A percentile compares a stretch with the other conserved stretches of the same genome.
phyloP scores from a whole-genome alignment of 1,140 invertebrate genomes.

The Oryctes rhinoceros region DNA sequence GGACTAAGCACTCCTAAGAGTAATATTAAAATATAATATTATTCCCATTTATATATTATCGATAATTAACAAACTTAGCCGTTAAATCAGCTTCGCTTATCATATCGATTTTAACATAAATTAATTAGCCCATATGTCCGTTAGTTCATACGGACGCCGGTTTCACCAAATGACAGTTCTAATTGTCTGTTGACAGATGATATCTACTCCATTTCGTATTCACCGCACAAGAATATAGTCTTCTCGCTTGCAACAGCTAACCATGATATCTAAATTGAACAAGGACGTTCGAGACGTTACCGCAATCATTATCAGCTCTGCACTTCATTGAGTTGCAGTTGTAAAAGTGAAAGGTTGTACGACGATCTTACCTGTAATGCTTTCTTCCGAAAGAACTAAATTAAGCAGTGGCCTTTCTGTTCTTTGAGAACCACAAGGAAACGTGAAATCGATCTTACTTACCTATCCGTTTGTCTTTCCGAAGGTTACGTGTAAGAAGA shows the following conservation, averaged over 20 bases:
- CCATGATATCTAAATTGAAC: background rate
- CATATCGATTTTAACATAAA: background rate
- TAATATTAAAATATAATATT: background rate
- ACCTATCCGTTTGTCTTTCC: background rate
- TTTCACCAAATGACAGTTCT: background rate
- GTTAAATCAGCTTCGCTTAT: background rate
- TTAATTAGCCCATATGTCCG: background rate
- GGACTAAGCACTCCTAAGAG: background rate
- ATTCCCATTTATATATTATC: background rate
- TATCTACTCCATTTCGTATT: background rate
- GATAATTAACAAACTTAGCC: background rate
- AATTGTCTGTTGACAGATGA: constrained; percentile 21
- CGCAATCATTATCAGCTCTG: background rate
- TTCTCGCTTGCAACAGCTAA: background rate
- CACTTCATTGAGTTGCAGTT: background rate
- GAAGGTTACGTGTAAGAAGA: background rate
- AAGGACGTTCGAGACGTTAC: background rate
- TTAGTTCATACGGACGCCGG: background rate
- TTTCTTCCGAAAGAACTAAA: constrained; percentile 32
- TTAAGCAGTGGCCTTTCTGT: background rate
- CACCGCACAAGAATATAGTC: background rate
- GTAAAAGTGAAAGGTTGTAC: constrained; percentile 28
- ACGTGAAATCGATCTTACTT: background rate
- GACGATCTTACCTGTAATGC: constrained; percentile 3
- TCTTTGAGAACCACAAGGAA: background rate